Conservation (phyloP, 2,113 vertebrate genomes). For the Tauraco erythrolophus region DNA sequence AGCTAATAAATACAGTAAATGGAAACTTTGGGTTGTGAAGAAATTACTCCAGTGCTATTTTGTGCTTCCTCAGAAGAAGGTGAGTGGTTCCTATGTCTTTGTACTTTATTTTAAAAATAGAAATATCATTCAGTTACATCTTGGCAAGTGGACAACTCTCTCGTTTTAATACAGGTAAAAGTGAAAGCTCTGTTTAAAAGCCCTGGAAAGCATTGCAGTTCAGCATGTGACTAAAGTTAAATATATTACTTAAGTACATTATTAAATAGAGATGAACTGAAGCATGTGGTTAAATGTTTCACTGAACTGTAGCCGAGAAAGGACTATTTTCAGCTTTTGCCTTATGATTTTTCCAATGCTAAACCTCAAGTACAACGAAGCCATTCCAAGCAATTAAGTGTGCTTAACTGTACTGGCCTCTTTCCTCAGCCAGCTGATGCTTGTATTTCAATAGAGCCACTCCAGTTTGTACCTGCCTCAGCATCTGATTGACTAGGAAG, state of each 20-base stretch:
- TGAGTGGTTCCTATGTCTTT: not conserved
- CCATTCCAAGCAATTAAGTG: constrained; percentile 24
- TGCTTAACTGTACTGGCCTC: not conserved
- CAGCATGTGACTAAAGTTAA: not conserved
- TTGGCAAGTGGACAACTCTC: not conserved
- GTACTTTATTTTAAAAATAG: constrained; percentile 16
- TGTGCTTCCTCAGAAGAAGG: not conserved
- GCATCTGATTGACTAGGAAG: not conserved
- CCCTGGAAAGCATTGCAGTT: not conserved
- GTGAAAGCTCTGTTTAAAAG: constrained; percentile 7
- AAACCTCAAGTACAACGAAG: not conserved
- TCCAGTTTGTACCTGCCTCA: not conserved
- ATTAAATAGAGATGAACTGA: constrained; percentile 18
- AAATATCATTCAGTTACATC: not conserved
- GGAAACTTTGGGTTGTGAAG: not conserved
- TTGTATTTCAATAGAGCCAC: not conserved
- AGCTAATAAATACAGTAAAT: not conserved
- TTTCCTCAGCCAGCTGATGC: not conserved
- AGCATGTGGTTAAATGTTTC: not conserved
- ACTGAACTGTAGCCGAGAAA: not conserved
- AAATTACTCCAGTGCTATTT: not conserved
- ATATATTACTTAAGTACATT: not conserved
- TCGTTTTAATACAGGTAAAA: not conserved
- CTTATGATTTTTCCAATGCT: constrained; percentile 24
- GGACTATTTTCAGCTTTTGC: constrained; percentile 12